A percentile compares a stretch with the other conserved stretches of the same genome.
phyloP scores from a whole-genome alignment of 1,140 invertebrate genomes.

The Streblospio benedicti region DNA sequence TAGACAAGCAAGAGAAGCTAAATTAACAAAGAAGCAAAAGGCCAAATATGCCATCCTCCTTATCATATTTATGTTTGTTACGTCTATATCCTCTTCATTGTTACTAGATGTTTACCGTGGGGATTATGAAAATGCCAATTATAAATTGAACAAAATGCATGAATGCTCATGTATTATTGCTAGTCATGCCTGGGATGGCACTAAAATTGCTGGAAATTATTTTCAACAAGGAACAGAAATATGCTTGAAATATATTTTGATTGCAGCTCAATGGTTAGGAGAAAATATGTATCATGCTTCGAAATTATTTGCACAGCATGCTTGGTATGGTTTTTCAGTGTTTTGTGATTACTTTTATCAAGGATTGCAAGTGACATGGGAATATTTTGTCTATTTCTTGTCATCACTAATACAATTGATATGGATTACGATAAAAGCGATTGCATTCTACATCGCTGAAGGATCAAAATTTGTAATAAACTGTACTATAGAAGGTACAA shows the following conservation, averaged over 20 bases:
- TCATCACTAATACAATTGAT: too few relatives aligned
- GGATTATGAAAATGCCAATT: not conserved
- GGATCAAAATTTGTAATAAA: not conserved
- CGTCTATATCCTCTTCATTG: not conserved
- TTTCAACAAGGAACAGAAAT: not conserved
- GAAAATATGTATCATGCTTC: too few relatives aligned
- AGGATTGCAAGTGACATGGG: not conserved
- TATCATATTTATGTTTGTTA: not conserved
- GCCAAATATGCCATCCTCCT: not conserved
- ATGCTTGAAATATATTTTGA: not conserved
- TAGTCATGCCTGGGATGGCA: not conserved
- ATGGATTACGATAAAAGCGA: too few relatives aligned
- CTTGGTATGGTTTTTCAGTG: too few relatives aligned
- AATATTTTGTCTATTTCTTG: too few relatives aligned
- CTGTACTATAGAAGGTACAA: not conserved
- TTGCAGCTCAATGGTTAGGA: too few relatives aligned
- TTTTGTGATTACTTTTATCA: too few relatives aligned
- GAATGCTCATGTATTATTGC: not conserved
- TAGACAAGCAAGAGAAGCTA: not conserved
- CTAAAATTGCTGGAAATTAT: not conserved
- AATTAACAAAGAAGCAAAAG: conserved; percentile 6
- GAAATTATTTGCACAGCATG: too few relatives aligned
- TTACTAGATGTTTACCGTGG: conserved; percentile 3
- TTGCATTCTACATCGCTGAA: not conserved
- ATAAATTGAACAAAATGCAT: not conserved